phyloP scores from a whole-genome alignment of 2,113 vertebrate genomes.

The Tonatia bakeri region DNA sequence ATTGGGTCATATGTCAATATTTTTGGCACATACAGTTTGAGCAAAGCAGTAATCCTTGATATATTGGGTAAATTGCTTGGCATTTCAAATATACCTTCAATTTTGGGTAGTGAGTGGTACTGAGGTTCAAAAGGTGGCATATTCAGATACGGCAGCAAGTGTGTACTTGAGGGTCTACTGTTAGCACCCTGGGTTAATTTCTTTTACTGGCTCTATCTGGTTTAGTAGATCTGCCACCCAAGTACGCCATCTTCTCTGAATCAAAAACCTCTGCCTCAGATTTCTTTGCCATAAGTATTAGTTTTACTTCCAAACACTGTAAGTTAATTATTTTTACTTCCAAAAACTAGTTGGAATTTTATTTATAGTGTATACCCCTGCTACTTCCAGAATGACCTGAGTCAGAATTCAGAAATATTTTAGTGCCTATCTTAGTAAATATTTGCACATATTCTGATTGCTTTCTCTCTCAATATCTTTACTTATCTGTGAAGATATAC shows the following conservation, averaged over 20 bases:
- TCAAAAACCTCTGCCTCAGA: not conserved
- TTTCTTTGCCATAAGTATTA: not conserved
- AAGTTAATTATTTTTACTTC: not conserved
- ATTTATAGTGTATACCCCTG: not conserved
- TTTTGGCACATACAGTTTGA: slow-evolving; percentile 33
- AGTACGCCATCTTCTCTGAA: not conserved
- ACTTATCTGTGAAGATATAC: not conserved
- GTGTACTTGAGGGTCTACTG: not conserved
- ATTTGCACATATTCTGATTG: not conserved
- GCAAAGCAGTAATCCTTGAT: slow-evolving; percentile 9
- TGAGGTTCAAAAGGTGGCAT: slow-evolving; percentile 1
- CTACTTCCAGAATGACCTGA: not conserved
- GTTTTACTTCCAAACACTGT: not conserved
- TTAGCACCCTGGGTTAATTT: not conserved
- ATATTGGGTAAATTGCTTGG: not conserved
- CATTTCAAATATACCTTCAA: slow-evolving; percentile 30
- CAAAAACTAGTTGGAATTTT: not conserved
- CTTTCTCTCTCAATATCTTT: not conserved
- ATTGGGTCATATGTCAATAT: slow-evolving; percentile 36
- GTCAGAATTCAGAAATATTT: not conserved
- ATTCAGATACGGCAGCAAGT: not conserved
- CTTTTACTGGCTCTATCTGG: not conserved
- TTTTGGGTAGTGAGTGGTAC: not conserved
- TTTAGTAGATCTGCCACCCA: not conserved
- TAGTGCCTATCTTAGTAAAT: not conserved